Evolutionary conservation across 1,140 invertebrate species (phyloP).

Genomic region (Camponotus vicinus): DNA sequence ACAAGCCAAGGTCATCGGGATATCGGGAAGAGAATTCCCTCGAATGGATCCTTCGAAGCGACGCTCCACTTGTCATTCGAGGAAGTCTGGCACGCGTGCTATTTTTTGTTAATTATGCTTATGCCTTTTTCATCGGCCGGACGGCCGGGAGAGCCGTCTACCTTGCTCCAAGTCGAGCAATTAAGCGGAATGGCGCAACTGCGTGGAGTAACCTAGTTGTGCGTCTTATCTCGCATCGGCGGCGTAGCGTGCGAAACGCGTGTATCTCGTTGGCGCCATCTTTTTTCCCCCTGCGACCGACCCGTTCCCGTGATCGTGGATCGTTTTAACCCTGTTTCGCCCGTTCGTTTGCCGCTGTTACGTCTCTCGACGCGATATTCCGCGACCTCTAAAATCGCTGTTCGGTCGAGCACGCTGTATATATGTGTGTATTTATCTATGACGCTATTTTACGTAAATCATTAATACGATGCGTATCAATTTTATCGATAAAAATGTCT

Average conservation of each 20-base stretch:
- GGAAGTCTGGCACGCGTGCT: neutral
- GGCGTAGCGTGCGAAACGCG: conserved; percentile 80
- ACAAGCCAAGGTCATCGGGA: neutral
- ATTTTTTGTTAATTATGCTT: conserved; percentile 47
- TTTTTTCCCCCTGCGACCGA: conserved; percentile 71
- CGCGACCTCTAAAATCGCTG: neutral
- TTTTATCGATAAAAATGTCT: neutral
- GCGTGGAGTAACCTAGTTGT: conserved; percentile 82
- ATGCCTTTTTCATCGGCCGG: conserved; percentile 41
- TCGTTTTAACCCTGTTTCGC: conserved; percentile 37
- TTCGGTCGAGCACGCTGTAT: neutral
- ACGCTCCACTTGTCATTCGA: conserved; percentile 13
- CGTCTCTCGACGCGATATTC: neutral
- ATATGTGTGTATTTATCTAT: no score
- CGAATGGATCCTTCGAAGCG: neutral
- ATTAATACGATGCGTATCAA: neutral
- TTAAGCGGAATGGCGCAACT: conserved; percentile 82
- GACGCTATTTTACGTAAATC: neutral
- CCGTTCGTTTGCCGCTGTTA: neutral
- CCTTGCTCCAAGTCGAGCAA: conserved; percentile 75
- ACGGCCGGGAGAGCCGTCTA: conserved; percentile 32
- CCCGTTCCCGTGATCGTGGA: conserved; percentile 54
- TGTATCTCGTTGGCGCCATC: conserved; percentile 81
- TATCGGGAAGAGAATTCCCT: neutral
- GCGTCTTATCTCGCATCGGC: conserved; percentile 80